Percentiles rank a stretch among this genome's conserved stretches.
Evolutionary conservation across 1,140 invertebrate genomes (phyloP).

Genomic region (Nasonia vitripennis): DNA sequence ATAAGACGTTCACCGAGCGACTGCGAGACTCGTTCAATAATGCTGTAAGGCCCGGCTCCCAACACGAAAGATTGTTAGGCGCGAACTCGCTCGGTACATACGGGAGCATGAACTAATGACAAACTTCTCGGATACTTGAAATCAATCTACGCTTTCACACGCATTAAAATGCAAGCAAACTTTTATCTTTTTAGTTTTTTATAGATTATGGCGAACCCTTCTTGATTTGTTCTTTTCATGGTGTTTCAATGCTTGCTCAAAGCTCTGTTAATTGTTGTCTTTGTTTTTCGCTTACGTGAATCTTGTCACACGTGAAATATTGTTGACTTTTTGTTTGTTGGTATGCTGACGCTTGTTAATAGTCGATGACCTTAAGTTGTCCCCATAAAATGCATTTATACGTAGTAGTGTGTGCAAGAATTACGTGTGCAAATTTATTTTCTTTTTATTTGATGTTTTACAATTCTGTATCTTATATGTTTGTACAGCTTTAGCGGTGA

Average conservation of each 20-base stretch:
- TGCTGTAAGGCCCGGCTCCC: constrained; percentile 71
- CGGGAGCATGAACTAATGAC: constrained; percentile 70
- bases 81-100: constrained; percentile 65
- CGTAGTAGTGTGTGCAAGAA: not conserved
- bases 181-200: constrained; percentile 22
- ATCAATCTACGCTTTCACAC: not conserved
- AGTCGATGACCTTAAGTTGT: not conserved
- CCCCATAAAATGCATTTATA: not conserved
- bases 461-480: constrained; percentile 9
- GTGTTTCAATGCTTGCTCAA: not conserved
- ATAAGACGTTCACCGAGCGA: constrained; percentile 88
- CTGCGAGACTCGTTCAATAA: constrained; percentile 85
- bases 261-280: not conserved
- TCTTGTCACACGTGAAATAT: not conserved
- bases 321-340: not conserved
- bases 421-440: not conserved
- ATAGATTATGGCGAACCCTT: not conserved
- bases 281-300: not conserved
- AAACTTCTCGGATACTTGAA: not conserved
- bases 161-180: constrained; percentile 47
- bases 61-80: constrained; percentile 60
- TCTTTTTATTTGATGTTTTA: not conserved
- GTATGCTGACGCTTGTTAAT: not conserved
- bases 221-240: not conserved
- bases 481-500: constrained; percentile 10